phyloP scores from a whole-genome alignment of 2,888 invertebrate genomes.

The Strigamia maritima region DNA sequence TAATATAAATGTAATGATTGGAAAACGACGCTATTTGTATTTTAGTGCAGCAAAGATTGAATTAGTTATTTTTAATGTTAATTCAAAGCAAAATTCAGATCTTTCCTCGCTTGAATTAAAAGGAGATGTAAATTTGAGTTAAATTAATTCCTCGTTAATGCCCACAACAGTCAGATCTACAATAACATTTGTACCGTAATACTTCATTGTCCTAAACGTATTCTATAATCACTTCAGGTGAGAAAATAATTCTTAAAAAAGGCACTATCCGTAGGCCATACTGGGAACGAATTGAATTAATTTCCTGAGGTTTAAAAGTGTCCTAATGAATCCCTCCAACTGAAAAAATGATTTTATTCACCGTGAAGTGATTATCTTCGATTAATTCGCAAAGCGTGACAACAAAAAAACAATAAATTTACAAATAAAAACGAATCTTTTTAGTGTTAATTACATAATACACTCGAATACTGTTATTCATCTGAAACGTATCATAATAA shows the following conservation, averaged over 20 bases:
- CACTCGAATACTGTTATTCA: constrained; percentile 7
- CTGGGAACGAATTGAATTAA: background rate
- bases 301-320: background rate
- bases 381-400: background rate
- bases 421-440: background rate
- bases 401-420: background rate
- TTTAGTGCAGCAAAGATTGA: background rate
- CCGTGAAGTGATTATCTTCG: constrained; percentile 1
- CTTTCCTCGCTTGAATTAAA: background rate
- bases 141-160: background rate
- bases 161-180: constrained; percentile 4
- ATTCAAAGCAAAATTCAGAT: background rate
- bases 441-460: background rate
- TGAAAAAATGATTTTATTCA: constrained; percentile 9
- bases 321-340: background rate
- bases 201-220: background rate
- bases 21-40: background rate
- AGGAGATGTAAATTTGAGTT: background rate
- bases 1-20: background rate
- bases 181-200: background rate
- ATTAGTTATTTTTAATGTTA: background rate
- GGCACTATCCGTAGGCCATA: background rate
- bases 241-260: constrained; percentile 6
- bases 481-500: background rate
- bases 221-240: constrained; percentile 17